A percentile compares a stretch with the other conserved stretches of the same genome.
Conservation (phyloP, 2,113 vertebrate genomes). For the Vireo altiloquus region DNA sequence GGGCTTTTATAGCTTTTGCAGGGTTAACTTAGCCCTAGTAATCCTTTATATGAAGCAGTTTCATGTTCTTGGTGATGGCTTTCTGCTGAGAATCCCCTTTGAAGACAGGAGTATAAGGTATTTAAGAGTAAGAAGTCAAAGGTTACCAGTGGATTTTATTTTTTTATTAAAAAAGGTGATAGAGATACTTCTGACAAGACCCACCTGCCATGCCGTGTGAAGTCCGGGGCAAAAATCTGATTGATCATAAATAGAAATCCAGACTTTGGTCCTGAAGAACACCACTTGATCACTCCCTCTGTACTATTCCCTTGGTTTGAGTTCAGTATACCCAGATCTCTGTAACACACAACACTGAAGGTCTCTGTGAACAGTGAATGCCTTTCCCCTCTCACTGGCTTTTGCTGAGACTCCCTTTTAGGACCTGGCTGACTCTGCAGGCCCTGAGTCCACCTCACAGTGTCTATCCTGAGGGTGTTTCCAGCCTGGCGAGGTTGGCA, state of each 20-base stretch:
- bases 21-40: not conserved
- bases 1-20: not conserved
- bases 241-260: not conserved
- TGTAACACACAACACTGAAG: not conserved
- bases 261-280: not conserved
- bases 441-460: not conserved
- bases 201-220: not conserved
- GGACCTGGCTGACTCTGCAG: not conserved
- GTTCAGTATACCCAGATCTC: not conserved
- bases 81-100: not conserved
- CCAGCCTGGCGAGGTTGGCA: not conserved
- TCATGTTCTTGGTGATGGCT: not conserved
- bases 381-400: not conserved
- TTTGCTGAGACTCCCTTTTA: not conserved
- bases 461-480: not conserved
- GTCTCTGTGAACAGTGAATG: not conserved
- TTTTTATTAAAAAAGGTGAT: not conserved
- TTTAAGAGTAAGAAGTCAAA: not conserved
- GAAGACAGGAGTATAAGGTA: not conserved
- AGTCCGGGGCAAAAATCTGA: not conserved
- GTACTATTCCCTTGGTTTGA: not conserved
- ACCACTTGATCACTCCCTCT: not conserved
- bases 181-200: not conserved
- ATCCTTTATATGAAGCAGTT: not conserved
- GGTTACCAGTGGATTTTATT: not conserved